A percentile compares a stretch with the other conserved stretches of the same genome.
Conservation (phyloP, 2,888 invertebrate genomes). For the Hedychridium roseum region DNA sequence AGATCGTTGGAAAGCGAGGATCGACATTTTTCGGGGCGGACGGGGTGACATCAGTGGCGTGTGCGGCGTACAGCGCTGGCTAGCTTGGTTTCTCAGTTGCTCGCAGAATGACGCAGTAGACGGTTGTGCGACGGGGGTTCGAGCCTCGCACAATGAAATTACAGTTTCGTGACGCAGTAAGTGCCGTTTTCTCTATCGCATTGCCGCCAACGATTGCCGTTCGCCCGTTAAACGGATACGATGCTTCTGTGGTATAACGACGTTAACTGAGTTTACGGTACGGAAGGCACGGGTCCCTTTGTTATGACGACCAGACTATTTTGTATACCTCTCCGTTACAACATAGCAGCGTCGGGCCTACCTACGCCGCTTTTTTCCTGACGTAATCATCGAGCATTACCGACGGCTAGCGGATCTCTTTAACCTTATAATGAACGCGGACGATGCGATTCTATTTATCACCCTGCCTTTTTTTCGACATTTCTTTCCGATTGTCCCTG, state of each 20-base stretch:
- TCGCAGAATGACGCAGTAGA: slow-evolving; percentile 59
- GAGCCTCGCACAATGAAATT: slow-evolving; percentile 53
- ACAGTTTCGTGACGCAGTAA: slow-evolving; percentile 51
- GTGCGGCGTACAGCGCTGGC: slow-evolving; percentile 19
- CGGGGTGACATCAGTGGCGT: slow-evolving; percentile 25
- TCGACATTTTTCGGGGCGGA: slow-evolving; percentile 36
- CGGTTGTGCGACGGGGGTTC: slow-evolving; percentile 42
- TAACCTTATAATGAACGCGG: background rate
- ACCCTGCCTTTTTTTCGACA: slow-evolving; percentile 8
- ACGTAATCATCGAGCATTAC: background rate
- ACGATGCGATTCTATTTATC: background rate
- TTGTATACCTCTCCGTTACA: background rate
- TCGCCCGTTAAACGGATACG: too few relatives aligned
- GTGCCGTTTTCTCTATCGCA: slow-evolving; percentile 19
- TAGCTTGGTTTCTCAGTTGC: slow-evolving; percentile 34
- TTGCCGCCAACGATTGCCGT: slow-evolving; percentile 7
- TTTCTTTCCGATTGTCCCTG: slow-evolving; percentile 24
- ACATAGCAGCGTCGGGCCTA: background rate
- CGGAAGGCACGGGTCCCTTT: slow-evolving; percentile 18
- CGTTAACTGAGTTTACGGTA: too few relatives aligned
- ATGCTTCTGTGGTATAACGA: too few relatives aligned
- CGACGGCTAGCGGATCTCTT: background rate
- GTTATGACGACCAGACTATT: slow-evolving; percentile 6
- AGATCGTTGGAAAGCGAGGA: slow-evolving; percentile 17
- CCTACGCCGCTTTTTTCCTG: background rate